A percentile compares a stretch with the other conserved stretches of the same genome.
Evolutionary conservation across 2,113 vertebrate species (phyloP).

Genomic region (Vanacampus margaritifer): DNA sequence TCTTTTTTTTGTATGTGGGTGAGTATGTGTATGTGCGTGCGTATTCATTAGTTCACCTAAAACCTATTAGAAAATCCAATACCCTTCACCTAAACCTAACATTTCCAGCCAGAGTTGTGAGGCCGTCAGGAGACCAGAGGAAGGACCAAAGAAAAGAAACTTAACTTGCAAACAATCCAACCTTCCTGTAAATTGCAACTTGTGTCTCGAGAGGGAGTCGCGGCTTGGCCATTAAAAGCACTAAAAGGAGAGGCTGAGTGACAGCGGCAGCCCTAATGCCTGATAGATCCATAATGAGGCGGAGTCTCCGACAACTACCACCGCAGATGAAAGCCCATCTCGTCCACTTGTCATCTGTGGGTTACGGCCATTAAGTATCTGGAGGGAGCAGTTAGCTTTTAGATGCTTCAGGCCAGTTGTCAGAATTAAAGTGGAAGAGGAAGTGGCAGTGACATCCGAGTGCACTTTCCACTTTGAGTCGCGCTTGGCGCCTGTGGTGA

Average conservation of each 20-base stretch:
- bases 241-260: slow-evolving; percentile 24
- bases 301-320: slow-evolving; percentile 8
- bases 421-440: slow-evolving; percentile 49
- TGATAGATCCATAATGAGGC: slow-evolving; percentile 19
- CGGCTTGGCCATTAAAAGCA: slow-evolving; percentile 10
- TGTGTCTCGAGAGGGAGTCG: slow-evolving; percentile 6
- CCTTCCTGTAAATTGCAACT: background rate
- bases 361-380: slow-evolving; percentile 43
- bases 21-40: too few species aligned
- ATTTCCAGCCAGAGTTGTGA: too few species aligned
- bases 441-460: slow-evolving; percentile 60
- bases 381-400: slow-evolving; percentile 11
- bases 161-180: background rate
- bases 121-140: too few species aligned
- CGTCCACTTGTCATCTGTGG: slow-evolving; percentile 30
- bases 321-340: slow-evolving; percentile 38
- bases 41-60: too few species aligned
- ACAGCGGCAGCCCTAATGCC: slow-evolving; percentile 24
- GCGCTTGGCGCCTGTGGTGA: slow-evolving; percentile 38
- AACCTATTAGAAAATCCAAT: too few species aligned
- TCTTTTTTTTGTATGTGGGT: too few species aligned
- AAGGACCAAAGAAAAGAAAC: too few species aligned
- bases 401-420: slow-evolving; percentile 38
- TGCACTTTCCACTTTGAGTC: slow-evolving; percentile 58
- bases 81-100: too few species aligned